phyloP scores from a whole-genome alignment of 2,888 invertebrate species.

The Proisotoma minuta region DNA sequence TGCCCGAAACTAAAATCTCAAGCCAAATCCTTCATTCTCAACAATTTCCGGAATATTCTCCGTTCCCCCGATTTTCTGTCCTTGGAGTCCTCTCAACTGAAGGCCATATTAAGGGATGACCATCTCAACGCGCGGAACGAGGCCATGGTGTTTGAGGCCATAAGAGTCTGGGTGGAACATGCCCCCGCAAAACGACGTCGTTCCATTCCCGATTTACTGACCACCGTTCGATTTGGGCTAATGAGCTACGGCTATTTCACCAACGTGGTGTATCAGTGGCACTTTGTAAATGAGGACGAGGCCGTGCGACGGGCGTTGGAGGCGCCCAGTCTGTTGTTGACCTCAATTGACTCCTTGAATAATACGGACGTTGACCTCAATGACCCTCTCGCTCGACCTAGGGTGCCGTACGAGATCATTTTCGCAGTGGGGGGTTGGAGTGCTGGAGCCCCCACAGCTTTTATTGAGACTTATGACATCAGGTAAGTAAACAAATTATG shows the following conservation, averaged over 20 bases:
- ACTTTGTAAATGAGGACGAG: conserved; percentile 45
- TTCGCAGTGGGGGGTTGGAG: conserved; percentile 59
- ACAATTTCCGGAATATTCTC: conserved; percentile 60
- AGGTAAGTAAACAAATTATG: conserved; percentile 33
- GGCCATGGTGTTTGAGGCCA: conserved; percentile 68
- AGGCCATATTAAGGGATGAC: conserved; percentile 64
- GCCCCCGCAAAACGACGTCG: conserved; percentile 55
- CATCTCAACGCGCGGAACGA: conserved; percentile 68
- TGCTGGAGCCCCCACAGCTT: conserved; percentile 70
- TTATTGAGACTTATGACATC: conserved; percentile 54
- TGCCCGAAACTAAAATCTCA: conserved; percentile 62
- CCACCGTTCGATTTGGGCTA: conserved; percentile 64
- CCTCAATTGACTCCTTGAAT: conserved; percentile 54
- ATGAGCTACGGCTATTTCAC: conserved; percentile 60
- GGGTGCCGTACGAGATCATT: conserved; percentile 58
- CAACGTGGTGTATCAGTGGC: conserved; percentile 48
- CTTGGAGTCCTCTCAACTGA: conserved; percentile 60
- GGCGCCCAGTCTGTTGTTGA: conserved; percentile 57
- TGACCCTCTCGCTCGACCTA: conserved; percentile 63
- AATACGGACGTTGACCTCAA: conserved; percentile 49
- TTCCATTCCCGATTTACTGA: conserved; percentile 58
- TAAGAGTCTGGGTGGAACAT: conserved; percentile 65
- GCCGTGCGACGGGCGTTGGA: conserved; percentile 57
- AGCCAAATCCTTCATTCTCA: conserved; percentile 46
- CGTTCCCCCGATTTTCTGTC: conserved; percentile 63